Conservation (phyloP, 2,113 vertebrate species). For the Gorilla gorilla region DNA sequence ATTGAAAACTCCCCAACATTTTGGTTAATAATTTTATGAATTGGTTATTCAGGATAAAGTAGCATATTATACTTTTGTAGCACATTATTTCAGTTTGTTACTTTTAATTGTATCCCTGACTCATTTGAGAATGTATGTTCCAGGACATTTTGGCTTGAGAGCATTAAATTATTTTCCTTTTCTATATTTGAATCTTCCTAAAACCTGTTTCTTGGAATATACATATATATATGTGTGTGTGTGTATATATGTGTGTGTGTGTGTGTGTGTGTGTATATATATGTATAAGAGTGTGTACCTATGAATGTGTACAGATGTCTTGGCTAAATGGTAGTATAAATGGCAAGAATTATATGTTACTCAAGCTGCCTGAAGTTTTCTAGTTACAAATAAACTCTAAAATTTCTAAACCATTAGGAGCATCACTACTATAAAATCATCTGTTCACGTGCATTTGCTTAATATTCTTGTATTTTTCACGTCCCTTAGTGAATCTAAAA, state of each 20-base stretch:
- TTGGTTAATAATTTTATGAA: not conserved
- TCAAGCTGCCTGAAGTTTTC: not conserved
- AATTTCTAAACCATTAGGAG: not conserved
- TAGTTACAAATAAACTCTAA: not conserved
- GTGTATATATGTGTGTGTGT: not conserved
- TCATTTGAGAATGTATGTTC: not conserved
- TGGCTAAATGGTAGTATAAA: not conserved
- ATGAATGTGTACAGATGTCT: not conserved
- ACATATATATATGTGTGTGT: too few relatives aligned
- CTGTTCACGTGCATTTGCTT: not conserved
- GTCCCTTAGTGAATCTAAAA: not conserved
- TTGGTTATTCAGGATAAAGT: not conserved
- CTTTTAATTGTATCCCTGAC: not conserved
- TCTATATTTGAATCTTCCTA: not conserved
- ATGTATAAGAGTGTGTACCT: not conserved
- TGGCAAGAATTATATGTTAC: not conserved
- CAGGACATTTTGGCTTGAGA: not conserved
- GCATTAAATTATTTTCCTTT: not conserved
- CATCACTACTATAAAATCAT: not conserved
- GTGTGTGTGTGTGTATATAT: not conserved
- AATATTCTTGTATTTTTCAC: not conserved
- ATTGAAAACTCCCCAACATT: not conserved
- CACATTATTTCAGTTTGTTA: not conserved
- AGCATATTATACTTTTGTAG: not conserved
- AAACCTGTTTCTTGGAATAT: not conserved